Evolutionary conservation across 2,113 vertebrate species (phyloP), one percentile per base, ranked within the genome.

Genomic region (Prionailurus bengalensis): DNA sequence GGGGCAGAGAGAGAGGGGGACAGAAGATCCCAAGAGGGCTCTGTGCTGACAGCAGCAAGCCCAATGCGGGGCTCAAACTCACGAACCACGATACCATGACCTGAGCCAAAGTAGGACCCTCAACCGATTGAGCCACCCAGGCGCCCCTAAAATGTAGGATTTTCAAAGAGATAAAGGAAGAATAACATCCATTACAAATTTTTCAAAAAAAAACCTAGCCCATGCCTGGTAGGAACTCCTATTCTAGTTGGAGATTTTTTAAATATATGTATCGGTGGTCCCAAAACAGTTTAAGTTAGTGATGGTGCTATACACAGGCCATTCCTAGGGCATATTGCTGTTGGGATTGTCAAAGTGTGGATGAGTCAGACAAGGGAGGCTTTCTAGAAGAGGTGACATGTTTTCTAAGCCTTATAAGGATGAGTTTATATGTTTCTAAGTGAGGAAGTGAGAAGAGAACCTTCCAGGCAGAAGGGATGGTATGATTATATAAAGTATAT

Each of bases 221-320:
- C 16, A 78, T 65, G 58, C 29, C 48, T 94, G 25, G 17, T 89
- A 55, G 48, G 36, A 91, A 81, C 65, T 91, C 78, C 68, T 94
- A 82, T 89, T 97, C n/a, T 86, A 58, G 79, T 94, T 96, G 66
- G 80, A 93, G 66, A 89, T 88, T 78, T 85, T 89, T 48, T n/a
- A 83, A 10, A 33, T 61, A 89, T 55, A 58, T 33, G 45, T 73
- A 80, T 66, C 31, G 10, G 21, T 92, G 71, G 58, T n/a, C 90
- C 68, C 55, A 88, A 70, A 89, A 78, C 36, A 76, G 14, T 91
- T 94, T 82, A 86, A 90, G 16, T 83, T 68, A 92, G 39, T 45
- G 29, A 76, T 95, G 29, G 27, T 92, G 2, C 39, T 95, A 36
- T 95, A 79, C 79, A 74, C 36, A 63, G 16, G 29, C 48, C 73